Percentiles rank a stretch among this genome's conserved stretches.
phyloP scores from a whole-genome alignment of 2,888 invertebrate genomes.

The Dasypolia templi region DNA sequence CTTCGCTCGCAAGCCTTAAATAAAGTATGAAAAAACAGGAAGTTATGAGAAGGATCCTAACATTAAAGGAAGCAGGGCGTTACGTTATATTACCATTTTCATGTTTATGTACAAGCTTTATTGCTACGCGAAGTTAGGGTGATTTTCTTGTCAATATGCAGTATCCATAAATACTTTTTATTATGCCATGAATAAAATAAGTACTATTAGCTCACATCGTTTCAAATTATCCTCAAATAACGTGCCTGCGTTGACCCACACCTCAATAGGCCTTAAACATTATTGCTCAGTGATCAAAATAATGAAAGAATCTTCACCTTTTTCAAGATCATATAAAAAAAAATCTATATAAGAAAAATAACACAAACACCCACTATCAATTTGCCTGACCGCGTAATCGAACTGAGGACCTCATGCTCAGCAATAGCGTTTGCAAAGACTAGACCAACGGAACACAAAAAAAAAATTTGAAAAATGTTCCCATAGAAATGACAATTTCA shows the following conservation, averaged over 20 bases:
- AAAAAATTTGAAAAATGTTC: background rate
- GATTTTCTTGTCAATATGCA: conserved; percentile 35
- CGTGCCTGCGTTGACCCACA: background rate
- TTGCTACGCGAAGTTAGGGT: conserved; percentile 9
- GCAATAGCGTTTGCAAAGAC: background rate
- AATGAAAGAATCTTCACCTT: background rate
- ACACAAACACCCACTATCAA: too few species aligned
- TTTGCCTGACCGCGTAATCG: background rate
- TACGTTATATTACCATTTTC: conserved; percentile 31
- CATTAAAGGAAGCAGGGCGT: conserved; percentile 22
- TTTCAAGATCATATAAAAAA: too few species aligned
- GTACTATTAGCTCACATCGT: conserved; percentile 7
- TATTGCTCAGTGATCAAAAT: conserved; percentile 1
- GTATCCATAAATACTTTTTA: conserved; percentile 4
- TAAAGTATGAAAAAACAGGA: conserved; percentile 33
- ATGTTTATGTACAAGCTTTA: conserved; percentile 22
- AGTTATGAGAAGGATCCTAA: conserved; percentile 13
- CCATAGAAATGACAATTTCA: background rate
- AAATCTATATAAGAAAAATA: too few species aligned
- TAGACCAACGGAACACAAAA: background rate
- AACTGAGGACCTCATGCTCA: background rate
- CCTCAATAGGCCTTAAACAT: background rate
- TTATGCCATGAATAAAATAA: conserved; percentile 25
- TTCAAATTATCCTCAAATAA: conserved; percentile 6
- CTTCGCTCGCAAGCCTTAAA: too few species aligned